phyloP scores from a whole-genome alignment of 2,113 vertebrate genomes.

The Cavia porcellus region DNA sequence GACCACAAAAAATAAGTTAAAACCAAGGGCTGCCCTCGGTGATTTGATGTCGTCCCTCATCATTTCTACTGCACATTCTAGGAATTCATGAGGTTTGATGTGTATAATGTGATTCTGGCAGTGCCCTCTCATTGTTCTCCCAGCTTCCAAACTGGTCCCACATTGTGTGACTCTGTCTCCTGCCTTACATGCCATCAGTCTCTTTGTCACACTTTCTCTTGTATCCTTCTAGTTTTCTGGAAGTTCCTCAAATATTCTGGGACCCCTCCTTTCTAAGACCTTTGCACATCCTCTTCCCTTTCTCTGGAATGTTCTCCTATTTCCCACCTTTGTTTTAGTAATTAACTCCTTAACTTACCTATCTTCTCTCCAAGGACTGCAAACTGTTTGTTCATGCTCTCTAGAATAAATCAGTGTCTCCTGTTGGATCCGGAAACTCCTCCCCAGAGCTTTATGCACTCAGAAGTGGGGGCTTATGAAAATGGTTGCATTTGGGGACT shows the following conservation, averaged over 20 bases:
- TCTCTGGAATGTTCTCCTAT: neutral
- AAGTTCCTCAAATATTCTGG: neutral
- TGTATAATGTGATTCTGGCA: neutral
- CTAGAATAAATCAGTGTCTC: neutral
- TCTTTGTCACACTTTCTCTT: neutral
- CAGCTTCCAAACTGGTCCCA: neutral
- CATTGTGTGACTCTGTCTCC: neutral
- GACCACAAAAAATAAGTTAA: neutral
- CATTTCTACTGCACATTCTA: neutral
- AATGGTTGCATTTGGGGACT: neutral
- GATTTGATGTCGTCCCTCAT: neutral
- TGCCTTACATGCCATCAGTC: neutral
- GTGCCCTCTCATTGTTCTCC: rapidly evolving
- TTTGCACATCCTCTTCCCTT: neutral
- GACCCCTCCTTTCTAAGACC: neutral
- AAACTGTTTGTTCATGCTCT: neutral
- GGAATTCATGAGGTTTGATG: neutral
- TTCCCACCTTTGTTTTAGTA: neutral
- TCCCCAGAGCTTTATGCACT: neutral
- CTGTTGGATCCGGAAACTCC: neutral
- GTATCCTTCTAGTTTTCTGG: neutral
- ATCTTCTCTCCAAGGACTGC: neutral
- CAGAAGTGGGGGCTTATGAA: neutral
- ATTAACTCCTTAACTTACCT: neutral
- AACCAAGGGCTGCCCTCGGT: neutral